Evolutionary conservation across 1,140 invertebrate genomes (phyloP).

Genomic region (Nasonia vitripennis): DNA sequence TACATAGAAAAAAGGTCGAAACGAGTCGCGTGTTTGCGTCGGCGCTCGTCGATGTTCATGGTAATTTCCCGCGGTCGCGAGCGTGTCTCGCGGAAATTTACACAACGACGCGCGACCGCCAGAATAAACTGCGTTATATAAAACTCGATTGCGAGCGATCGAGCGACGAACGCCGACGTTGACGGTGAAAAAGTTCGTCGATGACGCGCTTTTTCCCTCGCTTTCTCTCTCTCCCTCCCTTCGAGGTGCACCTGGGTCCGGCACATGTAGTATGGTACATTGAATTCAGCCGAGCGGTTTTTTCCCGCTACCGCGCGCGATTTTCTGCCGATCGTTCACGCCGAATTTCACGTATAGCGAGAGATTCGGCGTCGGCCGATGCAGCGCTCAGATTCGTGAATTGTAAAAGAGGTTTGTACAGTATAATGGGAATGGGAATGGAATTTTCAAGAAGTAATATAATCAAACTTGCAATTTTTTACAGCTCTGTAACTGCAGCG

Average conservation of each 20-base stretch:
- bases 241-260: background rate
- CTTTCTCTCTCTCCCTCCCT: background rate
- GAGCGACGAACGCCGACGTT: background rate
- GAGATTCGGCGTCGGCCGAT: background rate
- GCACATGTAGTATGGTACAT: background rate
- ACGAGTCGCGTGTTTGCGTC: background rate
- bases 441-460: background rate
- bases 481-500: background rate
- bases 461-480: background rate
- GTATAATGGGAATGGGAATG: background rate
- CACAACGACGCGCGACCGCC: background rate
- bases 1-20: background rate
- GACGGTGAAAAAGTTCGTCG: slow-evolving; percentile 11
- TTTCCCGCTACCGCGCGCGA: background rate
- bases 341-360: background rate
- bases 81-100: slow-evolving; percentile 8
- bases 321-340: background rate
- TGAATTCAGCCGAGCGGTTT: background rate
- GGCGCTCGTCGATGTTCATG: slow-evolving; percentile 14
- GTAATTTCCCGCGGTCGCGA: background rate
- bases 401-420: background rate
- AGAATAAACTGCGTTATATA: slow-evolving; percentile 16
- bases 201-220: background rate
- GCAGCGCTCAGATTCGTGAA: background rate
- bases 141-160: slow-evolving; percentile 28